These are phyloP conservation scores for Drosophila borborema DNA, from an alignment of 2,888 invertebrate species.

Conservation along the genomic window DNA sequence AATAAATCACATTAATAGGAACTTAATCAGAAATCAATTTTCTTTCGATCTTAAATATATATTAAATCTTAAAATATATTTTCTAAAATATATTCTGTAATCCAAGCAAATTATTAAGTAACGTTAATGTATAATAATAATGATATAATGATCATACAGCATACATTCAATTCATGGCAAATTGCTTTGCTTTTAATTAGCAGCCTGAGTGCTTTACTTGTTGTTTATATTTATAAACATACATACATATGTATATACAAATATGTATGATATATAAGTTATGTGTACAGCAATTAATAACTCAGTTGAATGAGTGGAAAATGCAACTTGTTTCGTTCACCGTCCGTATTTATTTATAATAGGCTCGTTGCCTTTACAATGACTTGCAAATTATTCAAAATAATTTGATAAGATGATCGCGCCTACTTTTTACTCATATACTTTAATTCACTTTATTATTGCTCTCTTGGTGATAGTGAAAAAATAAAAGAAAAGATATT, in stretches of 20 bases:
- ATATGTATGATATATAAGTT: background rate
- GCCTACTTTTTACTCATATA: constrained; percentile 41
- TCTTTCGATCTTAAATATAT: background rate
- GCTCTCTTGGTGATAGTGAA: background rate
- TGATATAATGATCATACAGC: background rate
- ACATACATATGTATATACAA: background rate
- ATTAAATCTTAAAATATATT: background rate
- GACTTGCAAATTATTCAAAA: background rate
- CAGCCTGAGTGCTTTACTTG: background rate
- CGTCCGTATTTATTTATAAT: background rate
- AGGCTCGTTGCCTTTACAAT: background rate
- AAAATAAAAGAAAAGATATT: background rate
- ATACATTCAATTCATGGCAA: background rate
- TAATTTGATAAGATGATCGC: constrained; percentile 7
- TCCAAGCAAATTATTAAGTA: background rate
- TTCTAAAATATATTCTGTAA: background rate
- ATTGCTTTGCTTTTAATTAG: background rate
- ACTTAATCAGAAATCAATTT: background rate
- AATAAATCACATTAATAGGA: background rate
- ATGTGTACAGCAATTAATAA: background rate
- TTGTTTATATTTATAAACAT: background rate
- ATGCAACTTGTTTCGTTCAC: background rate
- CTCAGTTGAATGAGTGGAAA: background rate
- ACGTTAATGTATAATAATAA: background rate
- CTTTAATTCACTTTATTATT: background rate